Conservation (phyloP, 2,888 invertebrate genomes). For the Synergus umbraculus region DNA sequence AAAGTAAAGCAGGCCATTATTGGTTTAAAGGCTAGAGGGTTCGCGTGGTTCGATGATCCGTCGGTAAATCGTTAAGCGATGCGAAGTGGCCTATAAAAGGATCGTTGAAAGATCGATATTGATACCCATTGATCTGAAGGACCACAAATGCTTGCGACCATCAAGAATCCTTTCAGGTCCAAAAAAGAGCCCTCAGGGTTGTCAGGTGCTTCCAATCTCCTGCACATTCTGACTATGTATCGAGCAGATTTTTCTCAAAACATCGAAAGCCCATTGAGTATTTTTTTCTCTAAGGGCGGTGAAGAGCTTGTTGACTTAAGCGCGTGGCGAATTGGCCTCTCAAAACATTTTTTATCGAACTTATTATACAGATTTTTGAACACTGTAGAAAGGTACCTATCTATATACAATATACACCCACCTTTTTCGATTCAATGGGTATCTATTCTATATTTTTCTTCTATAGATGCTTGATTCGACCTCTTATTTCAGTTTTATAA, state of each 20-base stretch:
- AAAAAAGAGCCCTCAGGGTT: constrained; percentile 63
- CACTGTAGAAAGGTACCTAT: background rate
- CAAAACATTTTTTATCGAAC: constrained; percentile 61
- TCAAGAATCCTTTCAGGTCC: constrained; percentile 61
- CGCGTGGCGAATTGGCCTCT: constrained; percentile 74
- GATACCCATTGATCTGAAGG: constrained; percentile 70
- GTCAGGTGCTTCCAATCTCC: constrained; percentile 69
- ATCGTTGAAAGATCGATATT: constrained; percentile 63
- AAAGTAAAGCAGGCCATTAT: constrained; percentile 18
- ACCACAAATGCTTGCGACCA: constrained; percentile 64
- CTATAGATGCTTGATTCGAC: background rate
- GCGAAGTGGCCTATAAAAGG: background rate
- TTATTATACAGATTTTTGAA: constrained; percentile 14
- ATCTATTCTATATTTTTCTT: background rate
- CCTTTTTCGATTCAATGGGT: background rate
- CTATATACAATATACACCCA: background rate
- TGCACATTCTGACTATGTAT: constrained; percentile 55
- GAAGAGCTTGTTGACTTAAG: constrained; percentile 75
- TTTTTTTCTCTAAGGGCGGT: constrained; percentile 50
- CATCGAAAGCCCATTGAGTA: constrained; percentile 59
- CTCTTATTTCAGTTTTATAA: background rate
- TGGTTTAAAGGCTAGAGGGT: constrained; percentile 22
- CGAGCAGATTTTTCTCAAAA: constrained; percentile 59
- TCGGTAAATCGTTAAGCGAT: constrained; percentile 19
- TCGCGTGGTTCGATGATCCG: constrained; percentile 31